phyloP scores from a whole-genome alignment of 2,113 vertebrate species.

The Gambusia affinis region DNA sequence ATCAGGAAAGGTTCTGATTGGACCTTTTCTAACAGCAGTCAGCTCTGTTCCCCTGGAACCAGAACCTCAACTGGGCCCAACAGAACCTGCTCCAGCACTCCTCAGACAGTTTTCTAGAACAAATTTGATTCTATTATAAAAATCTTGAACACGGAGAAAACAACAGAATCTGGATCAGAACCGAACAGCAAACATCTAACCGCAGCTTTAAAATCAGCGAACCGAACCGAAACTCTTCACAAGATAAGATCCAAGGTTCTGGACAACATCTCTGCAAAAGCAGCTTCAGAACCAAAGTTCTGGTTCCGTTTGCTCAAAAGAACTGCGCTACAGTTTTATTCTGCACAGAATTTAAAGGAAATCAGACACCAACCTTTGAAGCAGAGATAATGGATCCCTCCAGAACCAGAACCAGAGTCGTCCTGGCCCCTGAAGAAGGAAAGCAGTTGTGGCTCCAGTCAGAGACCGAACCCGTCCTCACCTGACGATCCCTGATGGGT shows the following conservation, averaged over 20 bases:
- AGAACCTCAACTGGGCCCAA: no score
- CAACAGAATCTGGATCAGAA: neutral
- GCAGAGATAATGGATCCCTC: neutral
- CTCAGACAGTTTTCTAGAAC: no score
- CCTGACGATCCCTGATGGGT: neutral
- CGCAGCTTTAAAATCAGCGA: no score
- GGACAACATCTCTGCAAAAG: neutral
- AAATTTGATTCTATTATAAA: no score
- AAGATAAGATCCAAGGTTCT: neutral
- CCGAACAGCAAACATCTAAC: no score
- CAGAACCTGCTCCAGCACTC: no score
- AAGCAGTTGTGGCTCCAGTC: neutral
- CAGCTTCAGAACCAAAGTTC: neutral
- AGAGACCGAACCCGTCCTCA: no score
- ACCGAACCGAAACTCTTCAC: no score
- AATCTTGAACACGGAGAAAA: neutral
- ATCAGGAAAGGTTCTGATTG: no score
- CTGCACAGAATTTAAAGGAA: neutral
- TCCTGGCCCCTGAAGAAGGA: neutral
- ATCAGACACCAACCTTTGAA: neutral
- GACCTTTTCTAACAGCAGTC: no score
- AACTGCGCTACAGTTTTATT: neutral
- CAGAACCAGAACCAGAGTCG: neutral
- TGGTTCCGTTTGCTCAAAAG: no score
- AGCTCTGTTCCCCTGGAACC: no score